These are phyloP conservation scores for Sympetrum striolatum DNA, from an alignment of 2,888 invertebrate species.

Conservation along the genomic window DNA sequence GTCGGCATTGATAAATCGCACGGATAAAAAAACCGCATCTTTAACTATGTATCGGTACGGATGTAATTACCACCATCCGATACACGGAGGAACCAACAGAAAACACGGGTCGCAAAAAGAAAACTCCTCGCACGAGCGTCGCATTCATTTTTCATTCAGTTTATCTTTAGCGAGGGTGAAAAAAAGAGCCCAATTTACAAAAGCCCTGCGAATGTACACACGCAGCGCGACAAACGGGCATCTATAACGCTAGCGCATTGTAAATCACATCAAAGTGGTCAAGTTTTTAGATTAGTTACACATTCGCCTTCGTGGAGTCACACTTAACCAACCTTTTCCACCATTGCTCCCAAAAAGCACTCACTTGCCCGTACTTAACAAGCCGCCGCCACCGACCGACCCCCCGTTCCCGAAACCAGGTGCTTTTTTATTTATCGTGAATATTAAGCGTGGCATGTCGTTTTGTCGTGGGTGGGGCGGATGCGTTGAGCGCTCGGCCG, in stretches of 20 bases:
- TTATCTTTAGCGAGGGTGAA: not conserved
- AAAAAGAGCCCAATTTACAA: not conserved
- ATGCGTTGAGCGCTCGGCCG: not conserved
- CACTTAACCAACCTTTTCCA: not conserved
- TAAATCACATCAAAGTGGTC: not conserved
- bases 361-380: not conserved
- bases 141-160: not conserved
- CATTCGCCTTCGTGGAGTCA: not conserved
- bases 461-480: not conserved
- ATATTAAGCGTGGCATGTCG: not conserved
- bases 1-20: too few species aligned
- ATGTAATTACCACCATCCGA: too few species aligned
- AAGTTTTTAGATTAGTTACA: not conserved
- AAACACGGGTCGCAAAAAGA: too few species aligned
- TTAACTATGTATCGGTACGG: too few species aligned
- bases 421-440: constrained; percentile 20
- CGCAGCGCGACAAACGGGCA: not conserved
- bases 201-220: not conserved
- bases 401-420: not conserved
- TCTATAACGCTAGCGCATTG: not conserved
- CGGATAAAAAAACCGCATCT: too few species aligned
- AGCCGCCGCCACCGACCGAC: not conserved
- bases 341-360: not conserved
- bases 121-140: not conserved
- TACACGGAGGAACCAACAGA: too few species aligned